A percentile compares a stretch with the other conserved stretches of the same genome.
phyloP scores from a whole-genome alignment of 2,888 invertebrate species.

The Coronaproctus castanopsis region DNA sequence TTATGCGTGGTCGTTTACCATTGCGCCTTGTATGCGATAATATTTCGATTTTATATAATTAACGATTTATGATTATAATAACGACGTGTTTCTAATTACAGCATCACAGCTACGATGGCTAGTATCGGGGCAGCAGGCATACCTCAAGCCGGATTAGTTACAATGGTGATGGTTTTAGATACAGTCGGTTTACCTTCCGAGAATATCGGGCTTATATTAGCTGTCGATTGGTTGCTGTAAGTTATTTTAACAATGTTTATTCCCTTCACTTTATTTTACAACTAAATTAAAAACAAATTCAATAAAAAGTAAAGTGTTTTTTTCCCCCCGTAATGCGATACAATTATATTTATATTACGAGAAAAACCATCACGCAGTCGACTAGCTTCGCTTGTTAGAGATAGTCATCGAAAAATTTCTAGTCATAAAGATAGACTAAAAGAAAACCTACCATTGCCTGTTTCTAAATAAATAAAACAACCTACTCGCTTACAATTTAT shows the following conservation, averaged over 20 bases:
- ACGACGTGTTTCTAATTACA: too few species aligned
- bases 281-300: neutral
- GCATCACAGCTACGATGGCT: conserved; percentile 87
- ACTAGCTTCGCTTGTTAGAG: too few species aligned
- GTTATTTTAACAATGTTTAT: conserved; percentile 25
- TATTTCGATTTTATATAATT: too few species aligned
- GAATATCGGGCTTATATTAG: conserved; percentile 74
- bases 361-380: too few species aligned
- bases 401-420: too few species aligned
- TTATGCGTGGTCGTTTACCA: too few species aligned
- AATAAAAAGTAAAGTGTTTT: neutral
- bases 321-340: neutral
- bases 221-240: conserved; percentile 83
- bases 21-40: too few species aligned
- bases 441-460: too few species aligned
- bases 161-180: conserved; percentile 87
- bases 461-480: too few species aligned
- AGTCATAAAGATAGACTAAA: too few species aligned
- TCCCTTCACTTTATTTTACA: neutral
- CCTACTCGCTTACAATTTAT: too few species aligned
- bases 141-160: conserved; percentile 84
- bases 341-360: neutral
- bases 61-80: too few species aligned
- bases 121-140: conserved; percentile 95
- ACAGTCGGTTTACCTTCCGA: conserved; percentile 76